Evolutionary conservation across 2,888 invertebrate genomes (phyloP), one percentile per base, ranked within the genome.

Genomic region (Arctia plantaginis): DNA sequence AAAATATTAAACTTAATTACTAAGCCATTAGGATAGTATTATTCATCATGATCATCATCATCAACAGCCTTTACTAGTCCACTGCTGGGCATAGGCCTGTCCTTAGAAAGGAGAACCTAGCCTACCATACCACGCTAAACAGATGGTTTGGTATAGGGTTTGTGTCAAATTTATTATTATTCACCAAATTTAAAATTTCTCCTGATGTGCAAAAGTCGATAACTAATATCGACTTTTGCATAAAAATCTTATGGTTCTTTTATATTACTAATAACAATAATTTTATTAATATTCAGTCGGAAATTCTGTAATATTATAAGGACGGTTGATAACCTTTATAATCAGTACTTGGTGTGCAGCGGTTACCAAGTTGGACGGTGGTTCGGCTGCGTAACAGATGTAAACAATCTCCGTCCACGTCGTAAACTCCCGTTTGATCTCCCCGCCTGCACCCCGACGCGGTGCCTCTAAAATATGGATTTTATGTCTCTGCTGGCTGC

Each of bases 401-500:
- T 95, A 95, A 95, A 95, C 95, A 95, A 94, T 95, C 94, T 93
- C 93, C 91, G 91, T 89, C 89, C 91, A 89, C 90, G 93, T 94
- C 95, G 92, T 95, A 95, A 95, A 95, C 87, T 92, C 90, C 90
- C 93, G 94, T 95, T 95, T 95, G 95, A 95, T 95, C 94, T 94
- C 91, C 91, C 93, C 89, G 89, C 88, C 80, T 78, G 79, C 84
- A 85, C 86, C 87, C 89, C 86, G 85, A 83, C 88, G 89, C 89
- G 87, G 86, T 87, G 90, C 89, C 92, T 93, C 92, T 95, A 93
- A 95, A 95, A 94, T 94, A 95, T 95, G 94, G 91, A 94, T 94
- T 95, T 95, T 94, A 94, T 94, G 93, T 90, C 91, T 88, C 89
- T 91, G 88, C 91, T 91, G 91, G 92, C 91, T 93, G 93, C 93